Evolutionary conservation across 2,888 invertebrate species (phyloP).

Genomic region (Agapostemon virescens): DNA sequence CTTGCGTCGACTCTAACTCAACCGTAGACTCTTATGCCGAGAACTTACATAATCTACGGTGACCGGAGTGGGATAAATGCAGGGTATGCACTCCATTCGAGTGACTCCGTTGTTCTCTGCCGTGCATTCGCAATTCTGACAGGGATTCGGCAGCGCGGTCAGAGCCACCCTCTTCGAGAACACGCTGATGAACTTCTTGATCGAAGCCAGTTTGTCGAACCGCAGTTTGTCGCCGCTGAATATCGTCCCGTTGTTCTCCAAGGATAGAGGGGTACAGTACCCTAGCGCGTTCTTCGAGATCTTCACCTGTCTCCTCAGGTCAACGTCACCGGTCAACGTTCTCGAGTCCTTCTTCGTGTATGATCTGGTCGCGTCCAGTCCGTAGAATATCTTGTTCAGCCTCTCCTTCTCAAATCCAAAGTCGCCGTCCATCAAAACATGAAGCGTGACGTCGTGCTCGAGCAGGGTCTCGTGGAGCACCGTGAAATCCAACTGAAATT

Average conservation of each 20-base stretch:
- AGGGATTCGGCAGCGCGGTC: constrained; percentile 83
- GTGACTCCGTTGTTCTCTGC: constrained; percentile 85
- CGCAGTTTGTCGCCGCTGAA: constrained; percentile 84
- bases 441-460: constrained; percentile 90
- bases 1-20: not conserved
- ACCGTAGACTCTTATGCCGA: not conserved
- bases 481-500: constrained; percentile 88
- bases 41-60: constrained; percentile 81
- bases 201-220: constrained; percentile 82
- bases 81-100: constrained; percentile 85
- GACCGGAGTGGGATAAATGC: constrained; percentile 81
- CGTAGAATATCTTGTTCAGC: constrained; percentile 88
- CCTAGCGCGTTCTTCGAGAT: constrained; percentile 89
- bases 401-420: constrained; percentile 88
- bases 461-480: constrained; percentile 90
- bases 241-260: constrained; percentile 91
- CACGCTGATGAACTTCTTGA: constrained; percentile 85
- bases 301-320: constrained; percentile 87
- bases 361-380: constrained; percentile 88
- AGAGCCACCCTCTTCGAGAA: constrained; percentile 86
- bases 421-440: constrained; percentile 91
- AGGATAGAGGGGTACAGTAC: constrained; percentile 89
- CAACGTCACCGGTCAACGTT: constrained; percentile 86
- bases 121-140: constrained; percentile 87
- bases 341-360: constrained; percentile 91